Evolutionary conservation across 2,888 invertebrate species (phyloP).

Genomic region (Epiblema foenella): DNA sequence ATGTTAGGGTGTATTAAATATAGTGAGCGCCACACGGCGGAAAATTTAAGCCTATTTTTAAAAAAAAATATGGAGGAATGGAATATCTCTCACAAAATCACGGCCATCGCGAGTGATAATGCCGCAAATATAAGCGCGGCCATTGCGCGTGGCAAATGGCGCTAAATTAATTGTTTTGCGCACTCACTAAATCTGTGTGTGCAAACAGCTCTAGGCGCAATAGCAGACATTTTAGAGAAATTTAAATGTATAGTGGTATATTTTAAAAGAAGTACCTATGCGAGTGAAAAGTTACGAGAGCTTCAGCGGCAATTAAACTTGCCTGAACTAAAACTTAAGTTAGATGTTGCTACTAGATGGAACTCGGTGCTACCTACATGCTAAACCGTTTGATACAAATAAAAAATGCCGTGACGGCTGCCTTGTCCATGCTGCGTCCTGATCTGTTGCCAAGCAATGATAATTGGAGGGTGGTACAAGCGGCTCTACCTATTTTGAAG

Average conservation of each 20-base stretch:
- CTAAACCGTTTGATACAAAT: slow-evolving; percentile 28
- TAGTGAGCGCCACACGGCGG: slow-evolving; percentile 23
- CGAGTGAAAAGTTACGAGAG: slow-evolving; percentile 24
- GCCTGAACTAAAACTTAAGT: slow-evolving; percentile 21
- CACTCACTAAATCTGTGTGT: slow-evolving; percentile 33
- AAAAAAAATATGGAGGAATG: slow-evolving; percentile 30
- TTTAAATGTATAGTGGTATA: slow-evolving; percentile 26
- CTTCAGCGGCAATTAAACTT: slow-evolving; percentile 27
- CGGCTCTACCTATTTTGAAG: slow-evolving; percentile 37
- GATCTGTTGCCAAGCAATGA: slow-evolving; percentile 31
- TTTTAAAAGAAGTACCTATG: slow-evolving; percentile 32
- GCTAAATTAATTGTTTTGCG: slow-evolving; percentile 41
- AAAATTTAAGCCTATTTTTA: slow-evolving; percentile 17
- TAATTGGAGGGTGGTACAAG: slow-evolving; percentile 38
- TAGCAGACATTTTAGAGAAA: slow-evolving; percentile 18
- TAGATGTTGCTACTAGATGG: slow-evolving; percentile 39
- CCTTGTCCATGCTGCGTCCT: slow-evolving; percentile 32
- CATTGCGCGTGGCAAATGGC: slow-evolving; percentile 36
- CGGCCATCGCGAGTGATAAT: slow-evolving; percentile 46
- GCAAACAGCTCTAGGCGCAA: slow-evolving; percentile 19
- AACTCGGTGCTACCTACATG: slow-evolving; percentile 39
- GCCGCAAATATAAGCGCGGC: slow-evolving; percentile 44
- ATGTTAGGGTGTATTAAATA: slow-evolving; percentile 34
- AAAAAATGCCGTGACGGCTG: slow-evolving; percentile 41
- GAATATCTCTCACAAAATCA: slow-evolving; percentile 31